Base-by-base conservation (phyloP, 2,113 vertebrate genomes). In the Vireo altiloquus region DNA sequence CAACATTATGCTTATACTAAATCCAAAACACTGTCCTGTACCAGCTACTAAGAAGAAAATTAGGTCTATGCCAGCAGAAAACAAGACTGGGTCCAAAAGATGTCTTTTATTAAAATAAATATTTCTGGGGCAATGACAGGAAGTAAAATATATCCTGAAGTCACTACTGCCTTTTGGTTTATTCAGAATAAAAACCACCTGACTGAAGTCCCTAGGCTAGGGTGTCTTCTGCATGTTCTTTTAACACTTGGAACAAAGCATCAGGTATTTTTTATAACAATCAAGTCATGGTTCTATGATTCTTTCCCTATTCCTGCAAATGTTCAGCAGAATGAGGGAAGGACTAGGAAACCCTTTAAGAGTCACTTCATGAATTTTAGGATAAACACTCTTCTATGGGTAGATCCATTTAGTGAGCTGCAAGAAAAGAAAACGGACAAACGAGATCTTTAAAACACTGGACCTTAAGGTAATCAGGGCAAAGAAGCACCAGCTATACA, bases 401-500 rank as follows among this genome's bases (percentile, higher is more conserved):
- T 21, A 92, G 31, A 92, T 35, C 6, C 30, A 53, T 57, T 79
- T 37, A 76, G 28, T 42, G 40, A 87, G 44, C 47, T 91, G 49
- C 24, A 83, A 65, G 52, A 25, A 69, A 92, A 64, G 30, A 27
- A 86, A 71, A 74, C 39, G 33, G 59, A 15, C 79, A 92, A 92
- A 91, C 28, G 20, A 47, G 18, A 82, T 59, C 57, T 92, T 82
- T 87, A 77, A 54, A 86, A 39, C 24, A 15, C 30, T 69, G 64
- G n/a, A 89, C 64, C 44, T 81, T 53, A 92, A 94, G 20, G 35
- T 90, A 86, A 81, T 15, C 18, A 74, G 52, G 40, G 56, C n/a
- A 90, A 93, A 93, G 71, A 60, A 78, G 25, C 49, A 78, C 9
- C 37, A 86, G 59, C 33, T 59, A 46, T 47, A 60, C 30, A 61